Percentiles rank a stretch among this genome's conserved stretches.
phyloP scores from a whole-genome alignment of 2,888 invertebrate species.

The Plutella xylostella region DNA sequence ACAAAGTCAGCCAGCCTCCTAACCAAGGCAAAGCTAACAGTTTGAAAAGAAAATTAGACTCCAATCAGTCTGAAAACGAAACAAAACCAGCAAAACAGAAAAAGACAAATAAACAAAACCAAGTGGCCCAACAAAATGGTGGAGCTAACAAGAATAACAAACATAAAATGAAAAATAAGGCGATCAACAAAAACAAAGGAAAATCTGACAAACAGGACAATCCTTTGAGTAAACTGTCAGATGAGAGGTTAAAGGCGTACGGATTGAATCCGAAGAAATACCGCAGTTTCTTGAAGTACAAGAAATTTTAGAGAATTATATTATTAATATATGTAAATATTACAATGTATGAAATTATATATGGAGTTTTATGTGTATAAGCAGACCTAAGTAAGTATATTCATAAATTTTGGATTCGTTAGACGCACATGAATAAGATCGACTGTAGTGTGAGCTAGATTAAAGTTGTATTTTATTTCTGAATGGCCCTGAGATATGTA shows the following conservation, averaged over 20 bases:
- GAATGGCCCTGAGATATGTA: too few relatives aligned
- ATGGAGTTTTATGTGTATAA: too few relatives aligned
- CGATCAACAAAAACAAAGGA: constrained; percentile 22
- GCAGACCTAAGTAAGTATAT: too few relatives aligned
- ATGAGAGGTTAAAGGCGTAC: constrained; percentile 89
- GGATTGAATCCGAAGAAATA: constrained; percentile 93
- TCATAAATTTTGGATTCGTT: too few relatives aligned
- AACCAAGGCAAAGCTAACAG: constrained; percentile 15
- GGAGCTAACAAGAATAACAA: constrained; percentile 14
- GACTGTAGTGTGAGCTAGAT: too few relatives aligned
- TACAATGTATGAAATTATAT: neutral
- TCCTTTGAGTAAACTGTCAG: constrained; percentile 68
- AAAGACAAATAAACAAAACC: constrained; percentile 20
- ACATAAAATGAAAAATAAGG: constrained; percentile 25
- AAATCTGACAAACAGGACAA: constrained; percentile 27
- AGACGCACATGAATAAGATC: too few relatives aligned
- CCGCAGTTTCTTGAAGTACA: constrained; percentile 80
- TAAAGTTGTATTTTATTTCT: too few relatives aligned
- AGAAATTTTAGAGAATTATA: constrained; percentile 48
- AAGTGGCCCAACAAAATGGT: constrained; percentile 12
- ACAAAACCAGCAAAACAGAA: constrained; percentile 22
- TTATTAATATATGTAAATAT: neutral
- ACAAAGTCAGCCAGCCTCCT: constrained; percentile 22
- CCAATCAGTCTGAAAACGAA: constrained; percentile 10
- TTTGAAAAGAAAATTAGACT: constrained; percentile 22